phyloP scores from a whole-genome alignment of 2,113 vertebrate species.

The Phrynocephalus versicolor region DNA sequence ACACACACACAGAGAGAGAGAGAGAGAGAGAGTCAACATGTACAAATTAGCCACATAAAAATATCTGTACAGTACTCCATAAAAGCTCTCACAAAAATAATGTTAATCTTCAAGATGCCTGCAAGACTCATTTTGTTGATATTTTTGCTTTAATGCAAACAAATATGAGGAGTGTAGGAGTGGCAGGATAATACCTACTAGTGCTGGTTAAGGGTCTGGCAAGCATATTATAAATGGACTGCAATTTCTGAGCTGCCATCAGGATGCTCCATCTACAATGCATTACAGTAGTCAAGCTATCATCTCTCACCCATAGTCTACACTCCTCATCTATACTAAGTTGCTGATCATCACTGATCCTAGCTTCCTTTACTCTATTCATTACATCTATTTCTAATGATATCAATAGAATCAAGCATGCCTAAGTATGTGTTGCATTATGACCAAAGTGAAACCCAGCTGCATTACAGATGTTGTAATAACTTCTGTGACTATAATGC shows the following conservation, averaged over 20 bases:
- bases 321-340: background rate
- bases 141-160: too few relatives aligned
- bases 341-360: too few relatives aligned
- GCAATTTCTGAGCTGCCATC: background rate
- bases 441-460: background rate
- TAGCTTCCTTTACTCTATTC: background rate
- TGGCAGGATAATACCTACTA: background rate
- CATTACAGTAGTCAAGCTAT: background rate
- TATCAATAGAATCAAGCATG: background rate
- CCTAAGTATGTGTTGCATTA: background rate
- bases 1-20: too few relatives aligned
- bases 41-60: too few relatives aligned
- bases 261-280: background rate
- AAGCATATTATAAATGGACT: background rate
- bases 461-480: constrained; percentile 23
- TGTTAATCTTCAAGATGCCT: too few relatives aligned
- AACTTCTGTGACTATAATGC: background rate
- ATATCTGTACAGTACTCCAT: too few relatives aligned
- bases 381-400: constrained; percentile 1
- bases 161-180: too few relatives aligned
- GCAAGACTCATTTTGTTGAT: too few relatives aligned
- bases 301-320: background rate
- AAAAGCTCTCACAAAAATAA: too few relatives aligned
- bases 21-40: too few relatives aligned
- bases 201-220: background rate